Base-by-base conservation (phyloP, 1,140 invertebrate species). In the Trachymyrmex septentrionalis region DNA sequence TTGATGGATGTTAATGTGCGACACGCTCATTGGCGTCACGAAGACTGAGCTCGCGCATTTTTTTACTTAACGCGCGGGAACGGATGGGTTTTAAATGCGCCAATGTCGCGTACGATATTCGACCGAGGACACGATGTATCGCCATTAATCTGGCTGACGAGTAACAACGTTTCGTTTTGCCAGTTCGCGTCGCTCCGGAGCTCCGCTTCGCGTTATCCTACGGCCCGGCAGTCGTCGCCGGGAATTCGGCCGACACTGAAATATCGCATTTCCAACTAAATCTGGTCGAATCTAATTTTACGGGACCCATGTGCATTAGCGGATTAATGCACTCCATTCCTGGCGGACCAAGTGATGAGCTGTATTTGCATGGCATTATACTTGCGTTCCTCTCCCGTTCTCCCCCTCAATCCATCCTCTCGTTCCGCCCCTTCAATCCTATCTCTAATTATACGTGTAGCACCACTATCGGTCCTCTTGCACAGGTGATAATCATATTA, bases 401-500 rank as follows among this genome's bases (percentile, higher is more conserved):
- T 57, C 73, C 63, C 69, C 73, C 87, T 71, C 82, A 77, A 67
- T 66, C 69, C 63, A 77, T 81, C 75, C 76, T 88, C 87, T 86
- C 85, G 44, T 87, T 72, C 88, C 77, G 73, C 85, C 91, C 88
- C 90, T 92, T 93, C 92, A 91, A 92, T 92, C 91, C 89, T 82
- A 86, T 88, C 91, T 93, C 92, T 93, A 92, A 93, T 93, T 93
- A 93, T 92, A 92, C 92, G 92, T 91, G 91, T 92, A 93, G 90
- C 92, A 86, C 88, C 89, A 88, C 90, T 92, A 89, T 92, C 88
- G 85, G 90, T 80, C 85, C 92, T 90, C 89, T 92, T 91, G 90
- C 88, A 87, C 92, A 93, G 91, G 93, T 93, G 93, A 93, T 93
- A 93, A 93, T 93, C 92, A 93, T 93, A 93, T 93, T 93, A 93